These are phyloP conservation scores for Adelges cooleyi DNA, from an alignment of 1,140 invertebrate species.

Conservation along the genomic window DNA sequence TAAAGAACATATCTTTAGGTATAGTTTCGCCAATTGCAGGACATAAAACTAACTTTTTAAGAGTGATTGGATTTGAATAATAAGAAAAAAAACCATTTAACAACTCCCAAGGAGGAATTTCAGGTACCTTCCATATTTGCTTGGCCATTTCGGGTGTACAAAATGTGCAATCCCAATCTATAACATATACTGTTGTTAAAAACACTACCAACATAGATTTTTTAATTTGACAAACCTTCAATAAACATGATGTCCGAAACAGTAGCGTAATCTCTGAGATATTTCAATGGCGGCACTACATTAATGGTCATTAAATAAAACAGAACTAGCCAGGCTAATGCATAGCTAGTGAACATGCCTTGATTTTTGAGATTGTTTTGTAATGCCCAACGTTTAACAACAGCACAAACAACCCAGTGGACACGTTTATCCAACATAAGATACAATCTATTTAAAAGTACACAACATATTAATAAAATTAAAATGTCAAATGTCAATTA, in stretches of 20 bases:
- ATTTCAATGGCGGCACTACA: conserved; percentile 3
- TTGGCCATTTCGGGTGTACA: not conserved
- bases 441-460: conserved; percentile 37
- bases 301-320: conserved; percentile 37
- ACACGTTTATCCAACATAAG: conserved; percentile 35
- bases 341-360: conserved; percentile 39
- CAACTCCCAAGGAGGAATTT: not conserved
- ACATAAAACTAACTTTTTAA: conserved; percentile 36
- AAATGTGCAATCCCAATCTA: conserved; percentile 14
- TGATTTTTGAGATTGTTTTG: conserved; percentile 36
- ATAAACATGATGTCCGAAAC: conserved; percentile 16
- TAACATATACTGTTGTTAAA: too few species aligned
- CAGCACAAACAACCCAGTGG: conserved; percentile 35
- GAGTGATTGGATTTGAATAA: not conserved
- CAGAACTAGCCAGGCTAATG: conserved; percentile 39
- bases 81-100: conserved; percentile 8
- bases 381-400: conserved; percentile 45
- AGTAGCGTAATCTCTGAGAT: not conserved
- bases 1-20: conserved; percentile 34
- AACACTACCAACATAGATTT: too few species aligned
- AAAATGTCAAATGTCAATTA: not conserved
- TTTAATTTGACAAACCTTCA: conserved; percentile 16
- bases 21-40: conserved; percentile 37
- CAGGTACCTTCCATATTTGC: conserved; percentile 9
- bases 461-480: not conserved